A percentile compares a stretch with the other conserved stretches of the same genome.
phyloP scores from a whole-genome alignment of 2,797 vertebrate genomes.

The Bufotes viridis region DNA sequence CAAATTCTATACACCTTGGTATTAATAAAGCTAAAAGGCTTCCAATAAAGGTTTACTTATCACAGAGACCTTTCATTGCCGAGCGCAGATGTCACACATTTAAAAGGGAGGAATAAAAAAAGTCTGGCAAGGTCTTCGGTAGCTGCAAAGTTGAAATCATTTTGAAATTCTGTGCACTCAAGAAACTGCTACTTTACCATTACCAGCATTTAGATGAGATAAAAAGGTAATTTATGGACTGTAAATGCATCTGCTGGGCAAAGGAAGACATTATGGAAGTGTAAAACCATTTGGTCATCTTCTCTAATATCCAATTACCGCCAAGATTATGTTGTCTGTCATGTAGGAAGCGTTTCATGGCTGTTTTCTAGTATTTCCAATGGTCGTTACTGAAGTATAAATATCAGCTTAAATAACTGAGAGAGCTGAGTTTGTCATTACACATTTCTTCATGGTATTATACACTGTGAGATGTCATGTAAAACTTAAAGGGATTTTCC shows the following conservation, averaged over 20 bases:
- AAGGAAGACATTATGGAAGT: not conserved
- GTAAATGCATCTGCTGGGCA: not conserved
- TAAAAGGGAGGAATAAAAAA: conserved; percentile 18
- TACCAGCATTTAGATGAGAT: conserved; percentile 13
- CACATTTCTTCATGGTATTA: not conserved
- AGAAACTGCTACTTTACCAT: conserved; percentile 24
- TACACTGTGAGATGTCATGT: too few relatives aligned
- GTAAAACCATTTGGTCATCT: not conserved
- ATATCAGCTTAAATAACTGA: not conserved
- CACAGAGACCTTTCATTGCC: conserved; percentile 46
- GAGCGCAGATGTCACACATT: conserved; percentile 47
- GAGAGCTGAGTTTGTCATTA: not conserved
- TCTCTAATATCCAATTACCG: not conserved
- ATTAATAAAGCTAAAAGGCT: conserved; percentile 56
- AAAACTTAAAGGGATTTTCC: too few relatives aligned
- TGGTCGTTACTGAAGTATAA: not conserved
- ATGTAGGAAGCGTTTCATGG: not conserved
- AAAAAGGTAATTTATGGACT: not conserved
- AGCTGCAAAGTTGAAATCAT: conserved; percentile 15
- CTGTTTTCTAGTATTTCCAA: not conserved
- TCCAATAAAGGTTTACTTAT: conserved; percentile 49
- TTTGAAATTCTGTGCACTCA: conserved; percentile 1
- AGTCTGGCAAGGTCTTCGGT: conserved; percentile 10
- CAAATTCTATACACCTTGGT: conserved; percentile 40
- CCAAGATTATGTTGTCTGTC: not conserved